These are phyloP conservation scores for Alviniconcha marisindica DNA, from an alignment of 1,140 invertebrate genomes.

Conservation along the genomic window DNA sequence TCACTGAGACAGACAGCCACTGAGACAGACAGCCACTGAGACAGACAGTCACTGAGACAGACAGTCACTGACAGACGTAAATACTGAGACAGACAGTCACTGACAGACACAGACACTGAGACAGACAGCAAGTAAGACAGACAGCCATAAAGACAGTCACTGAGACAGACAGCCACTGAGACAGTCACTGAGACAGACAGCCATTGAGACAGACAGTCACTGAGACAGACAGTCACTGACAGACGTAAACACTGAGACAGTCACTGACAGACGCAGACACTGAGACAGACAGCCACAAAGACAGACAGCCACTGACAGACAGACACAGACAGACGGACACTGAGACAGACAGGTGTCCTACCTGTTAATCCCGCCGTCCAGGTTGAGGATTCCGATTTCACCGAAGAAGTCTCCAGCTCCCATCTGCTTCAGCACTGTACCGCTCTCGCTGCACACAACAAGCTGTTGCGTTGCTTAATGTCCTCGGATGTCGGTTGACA, in stretches of 20 bases:
- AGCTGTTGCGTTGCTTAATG: too few species aligned
- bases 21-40: not conserved
- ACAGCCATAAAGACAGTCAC: not conserved
- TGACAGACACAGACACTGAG: not conserved
- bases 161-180: too few species aligned
- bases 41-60: not conserved
- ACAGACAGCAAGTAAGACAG: not conserved
- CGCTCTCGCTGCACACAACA: slow-evolving; percentile 85
- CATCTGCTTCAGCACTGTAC: slow-evolving; percentile 95
- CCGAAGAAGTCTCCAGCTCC: slow-evolving; percentile 98
- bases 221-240: too few species aligned
- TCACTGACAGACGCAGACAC: not conserved
- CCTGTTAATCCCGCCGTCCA: slow-evolving; percentile 95
- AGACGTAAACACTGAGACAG: too few species aligned
- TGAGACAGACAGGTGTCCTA: not conserved
- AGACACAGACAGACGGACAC: slow-evolving; percentile 15
- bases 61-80: not conserved
- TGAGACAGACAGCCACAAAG: not conserved
- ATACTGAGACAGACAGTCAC: too few species aligned
- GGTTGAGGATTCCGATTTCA: slow-evolving; percentile 97
- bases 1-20: not conserved
- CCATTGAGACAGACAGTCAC: too few species aligned
- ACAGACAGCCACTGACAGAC: not conserved
- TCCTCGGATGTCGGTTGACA: too few species aligned
- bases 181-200: too few species aligned